phyloP scores from a whole-genome alignment of 2,888 invertebrate species.

The Anodontia alba region DNA sequence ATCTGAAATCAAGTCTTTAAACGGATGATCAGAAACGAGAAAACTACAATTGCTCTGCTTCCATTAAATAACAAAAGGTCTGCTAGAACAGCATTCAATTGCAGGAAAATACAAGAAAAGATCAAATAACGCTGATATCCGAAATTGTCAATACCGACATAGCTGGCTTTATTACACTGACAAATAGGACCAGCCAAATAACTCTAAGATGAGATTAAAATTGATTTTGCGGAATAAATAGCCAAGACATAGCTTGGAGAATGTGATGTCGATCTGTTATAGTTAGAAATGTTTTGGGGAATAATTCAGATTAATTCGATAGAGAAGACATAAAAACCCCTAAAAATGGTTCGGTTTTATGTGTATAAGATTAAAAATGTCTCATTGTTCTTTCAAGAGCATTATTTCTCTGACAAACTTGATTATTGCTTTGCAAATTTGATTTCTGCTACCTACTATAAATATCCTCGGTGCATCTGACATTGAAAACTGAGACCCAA shows the following conservation, averaged over 20 bases:
- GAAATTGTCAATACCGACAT: slow-evolving; percentile 2
- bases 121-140: slow-evolving; percentile 10
- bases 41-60: slow-evolving; percentile 14
- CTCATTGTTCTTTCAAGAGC: background rate
- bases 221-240: slow-evolving; percentile 10
- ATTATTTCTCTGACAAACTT: too few relatives aligned
- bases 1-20: background rate
- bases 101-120: slow-evolving; percentile 7
- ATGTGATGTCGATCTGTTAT: background rate
- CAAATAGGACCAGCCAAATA: background rate
- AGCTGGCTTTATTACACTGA: slow-evolving; percentile 1
- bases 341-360: too few relatives aligned
- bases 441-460: too few relatives aligned
- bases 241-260: background rate
- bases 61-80: slow-evolving; percentile 14
- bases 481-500: too few relatives aligned
- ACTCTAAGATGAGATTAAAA: slow-evolving; percentile 19
- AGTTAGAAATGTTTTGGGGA: background rate
- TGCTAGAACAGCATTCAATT: background rate
- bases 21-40: background rate
- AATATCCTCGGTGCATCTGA: too few relatives aligned
- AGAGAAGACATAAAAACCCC: too few relatives aligned
- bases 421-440: too few relatives aligned
- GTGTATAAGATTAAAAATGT: background rate
- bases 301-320: background rate